Conservation (phyloP, 2,888 invertebrate genomes). For the Strigamia transsilvanica region DNA sequence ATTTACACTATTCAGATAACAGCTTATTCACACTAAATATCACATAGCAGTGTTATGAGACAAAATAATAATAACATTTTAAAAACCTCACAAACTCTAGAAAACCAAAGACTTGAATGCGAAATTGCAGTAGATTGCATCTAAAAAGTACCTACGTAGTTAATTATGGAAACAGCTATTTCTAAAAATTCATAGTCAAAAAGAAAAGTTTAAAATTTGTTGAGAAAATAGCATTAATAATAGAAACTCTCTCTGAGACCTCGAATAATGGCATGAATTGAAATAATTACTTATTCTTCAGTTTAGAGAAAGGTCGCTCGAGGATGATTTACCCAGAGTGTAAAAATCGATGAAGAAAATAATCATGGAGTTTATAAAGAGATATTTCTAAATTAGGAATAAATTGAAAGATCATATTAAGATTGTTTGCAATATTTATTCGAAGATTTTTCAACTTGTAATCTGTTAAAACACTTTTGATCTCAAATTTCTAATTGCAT, state of each 20-base stretch:
- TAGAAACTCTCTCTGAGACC: background rate
- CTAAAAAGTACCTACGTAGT: too few species aligned
- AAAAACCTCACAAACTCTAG: too few species aligned
- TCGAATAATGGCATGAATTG: conserved; percentile 14
- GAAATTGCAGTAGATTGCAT: too few species aligned
- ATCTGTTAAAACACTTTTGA: too few species aligned
- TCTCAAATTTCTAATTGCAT: too few species aligned
- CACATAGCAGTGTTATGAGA: too few species aligned
- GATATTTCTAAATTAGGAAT: background rate
- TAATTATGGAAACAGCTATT: too few species aligned
- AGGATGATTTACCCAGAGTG: background rate
- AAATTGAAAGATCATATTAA: background rate
- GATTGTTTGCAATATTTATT: background rate
- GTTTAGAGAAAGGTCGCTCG: background rate
- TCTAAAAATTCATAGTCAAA: background rate
- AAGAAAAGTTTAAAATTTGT: conserved; percentile 7
- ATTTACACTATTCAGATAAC: too few species aligned
- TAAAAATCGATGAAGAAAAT: conserved; percentile 31
- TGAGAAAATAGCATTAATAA: conserved; percentile 6
- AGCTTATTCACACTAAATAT: too few species aligned
- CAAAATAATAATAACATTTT: too few species aligned
- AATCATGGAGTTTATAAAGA: conserved; percentile 1
- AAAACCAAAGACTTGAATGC: too few species aligned
- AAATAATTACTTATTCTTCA: conserved; percentile 23
- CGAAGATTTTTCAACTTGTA: too few species aligned